A percentile compares a stretch with the other conserved stretches of the same genome.
phyloP scores from a whole-genome alignment of 2,113 vertebrate genomes.

The Laticauda colubrina region DNA sequence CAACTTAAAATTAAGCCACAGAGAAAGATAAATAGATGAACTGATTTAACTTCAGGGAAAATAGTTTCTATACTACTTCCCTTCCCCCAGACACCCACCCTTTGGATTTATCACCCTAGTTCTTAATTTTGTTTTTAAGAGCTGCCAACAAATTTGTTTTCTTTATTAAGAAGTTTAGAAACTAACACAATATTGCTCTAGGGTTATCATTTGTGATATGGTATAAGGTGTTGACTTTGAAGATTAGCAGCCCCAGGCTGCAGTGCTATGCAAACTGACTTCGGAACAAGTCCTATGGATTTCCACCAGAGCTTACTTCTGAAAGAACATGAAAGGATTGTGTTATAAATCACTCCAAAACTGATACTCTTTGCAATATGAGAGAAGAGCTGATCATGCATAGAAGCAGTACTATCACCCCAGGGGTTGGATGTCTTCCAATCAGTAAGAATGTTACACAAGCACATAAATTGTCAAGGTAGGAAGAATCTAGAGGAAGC shows the following conservation, averaged over 20 bases:
- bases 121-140: constrained; percentile 2
- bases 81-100: not conserved
- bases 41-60: constrained; percentile 5
- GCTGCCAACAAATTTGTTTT: constrained; percentile 22
- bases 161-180: constrained; percentile 19
- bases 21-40: constrained; percentile 1
- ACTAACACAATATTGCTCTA: not conserved
- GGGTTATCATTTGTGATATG: constrained; percentile 13
- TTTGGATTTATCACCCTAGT: not conserved
- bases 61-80: not conserved
- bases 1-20: not conserved
- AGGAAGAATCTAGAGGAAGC: not conserved
- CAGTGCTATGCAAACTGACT: not conserved
- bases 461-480: not conserved
- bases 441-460: not conserved
- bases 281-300: not conserved
- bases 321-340: not conserved
- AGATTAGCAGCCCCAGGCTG: not conserved
- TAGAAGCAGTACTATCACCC: not conserved
- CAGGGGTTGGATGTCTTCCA: not conserved
- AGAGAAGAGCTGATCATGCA: not conserved
- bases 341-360: not conserved
- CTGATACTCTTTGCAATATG: not conserved
- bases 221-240: not conserved
- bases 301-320: not conserved